Conservation (phyloP, 2,797 vertebrate species). For the Chiroxiphia lanceolata region DNA sequence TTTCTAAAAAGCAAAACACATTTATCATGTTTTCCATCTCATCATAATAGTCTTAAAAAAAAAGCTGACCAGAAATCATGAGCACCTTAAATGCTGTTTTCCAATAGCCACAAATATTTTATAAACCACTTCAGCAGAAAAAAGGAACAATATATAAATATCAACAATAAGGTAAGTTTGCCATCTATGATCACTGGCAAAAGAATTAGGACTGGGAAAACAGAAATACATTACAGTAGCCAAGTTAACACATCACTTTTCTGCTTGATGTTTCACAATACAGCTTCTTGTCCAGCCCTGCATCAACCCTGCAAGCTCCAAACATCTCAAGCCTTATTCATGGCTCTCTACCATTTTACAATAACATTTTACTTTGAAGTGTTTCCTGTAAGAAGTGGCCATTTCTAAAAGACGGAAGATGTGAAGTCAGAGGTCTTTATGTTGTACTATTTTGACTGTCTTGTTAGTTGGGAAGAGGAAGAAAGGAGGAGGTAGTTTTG, state of each 20-base stretch:
- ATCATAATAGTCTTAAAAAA: not conserved
- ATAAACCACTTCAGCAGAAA: not conserved
- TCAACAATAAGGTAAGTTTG: not conserved
- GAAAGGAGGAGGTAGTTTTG: not conserved
- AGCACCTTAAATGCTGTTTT: not conserved
- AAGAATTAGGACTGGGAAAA: not conserved
- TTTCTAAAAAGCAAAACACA: not conserved
- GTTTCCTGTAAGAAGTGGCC: not conserved
- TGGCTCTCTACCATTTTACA: not conserved
- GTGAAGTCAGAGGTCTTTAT: not conserved
- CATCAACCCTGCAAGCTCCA: not conserved
- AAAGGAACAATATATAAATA: not conserved
- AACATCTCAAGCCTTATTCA: not conserved
- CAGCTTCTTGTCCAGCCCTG: not conserved
- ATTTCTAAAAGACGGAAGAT: not conserved
- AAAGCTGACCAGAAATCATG: not conserved
- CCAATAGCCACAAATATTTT: conserved; percentile 25
- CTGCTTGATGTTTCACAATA: not conserved
- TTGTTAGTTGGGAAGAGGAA: not conserved
- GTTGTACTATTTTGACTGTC: not conserved
- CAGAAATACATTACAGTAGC: not conserved
- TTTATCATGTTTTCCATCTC: not conserved
- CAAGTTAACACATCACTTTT: not conserved
- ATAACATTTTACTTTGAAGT: not conserved
- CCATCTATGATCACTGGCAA: not conserved